These are phyloP conservation scores for Pomatorhinus ruficollis DNA, from an alignment of 2,113 vertebrate genomes.

Conservation along the genomic window DNA sequence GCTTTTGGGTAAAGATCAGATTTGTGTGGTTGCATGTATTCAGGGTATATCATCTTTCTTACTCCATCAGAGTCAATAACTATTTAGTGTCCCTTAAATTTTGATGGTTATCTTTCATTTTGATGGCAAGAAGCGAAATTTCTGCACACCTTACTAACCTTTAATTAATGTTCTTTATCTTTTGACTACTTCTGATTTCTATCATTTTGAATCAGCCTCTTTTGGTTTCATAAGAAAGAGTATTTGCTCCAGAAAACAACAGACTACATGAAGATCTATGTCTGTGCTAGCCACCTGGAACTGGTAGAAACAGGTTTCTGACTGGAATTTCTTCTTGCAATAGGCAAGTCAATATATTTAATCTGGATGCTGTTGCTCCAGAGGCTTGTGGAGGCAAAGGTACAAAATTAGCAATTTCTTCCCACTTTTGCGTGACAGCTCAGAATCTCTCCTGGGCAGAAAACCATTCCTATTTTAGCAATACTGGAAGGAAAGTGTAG, in stretches of 20 bases:
- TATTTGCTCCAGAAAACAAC: not conserved
- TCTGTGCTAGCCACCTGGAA: not conserved
- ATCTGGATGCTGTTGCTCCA: not conserved
- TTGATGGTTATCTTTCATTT: not conserved
- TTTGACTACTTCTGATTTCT: not conserved
- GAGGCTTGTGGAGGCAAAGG: not conserved
- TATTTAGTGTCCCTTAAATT: not conserved
- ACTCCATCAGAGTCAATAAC: not conserved
- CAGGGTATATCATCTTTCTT: not conserved
- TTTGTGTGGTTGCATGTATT: not conserved
- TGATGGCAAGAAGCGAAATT: not conserved
- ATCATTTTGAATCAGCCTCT: not conserved
- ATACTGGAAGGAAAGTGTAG: not conserved
- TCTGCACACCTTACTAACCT: not conserved
- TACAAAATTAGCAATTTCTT: not conserved
- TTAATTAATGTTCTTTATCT: not conserved
- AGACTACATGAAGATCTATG: not conserved
- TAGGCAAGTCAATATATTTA: slow-evolving; percentile 14
- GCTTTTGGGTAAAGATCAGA: not conserved
- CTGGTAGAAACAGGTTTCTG: not conserved
- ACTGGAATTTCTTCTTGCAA: slow-evolving; percentile 5
- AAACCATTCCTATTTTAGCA: not conserved
- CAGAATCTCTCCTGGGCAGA: not conserved
- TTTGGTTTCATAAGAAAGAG: not conserved
- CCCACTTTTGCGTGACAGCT: not conserved